A percentile compares a stretch with the other conserved stretches of the same genome.
These are phyloP conservation scores for Cnemophilus loriae DNA, from an alignment of 2,113 vertebrate species.

Conservation along the genomic window DNA sequence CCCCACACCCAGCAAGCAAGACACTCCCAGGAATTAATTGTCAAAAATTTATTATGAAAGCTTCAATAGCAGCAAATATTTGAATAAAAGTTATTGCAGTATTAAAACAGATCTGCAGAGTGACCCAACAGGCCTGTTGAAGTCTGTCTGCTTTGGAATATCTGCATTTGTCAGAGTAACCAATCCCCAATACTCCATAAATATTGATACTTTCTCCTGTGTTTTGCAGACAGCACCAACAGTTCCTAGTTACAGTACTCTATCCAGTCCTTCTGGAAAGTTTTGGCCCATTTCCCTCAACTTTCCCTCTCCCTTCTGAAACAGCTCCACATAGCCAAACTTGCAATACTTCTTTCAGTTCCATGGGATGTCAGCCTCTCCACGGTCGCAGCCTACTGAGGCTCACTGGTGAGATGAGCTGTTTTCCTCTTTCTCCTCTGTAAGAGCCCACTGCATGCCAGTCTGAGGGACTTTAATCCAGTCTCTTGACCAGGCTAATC, in stretches of 20 bases:
- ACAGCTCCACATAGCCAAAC: conserved; percentile 50
- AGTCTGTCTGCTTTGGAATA: conserved; percentile 2
- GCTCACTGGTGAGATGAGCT: conserved; percentile 18
- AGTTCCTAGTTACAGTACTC: conserved; percentile 17
- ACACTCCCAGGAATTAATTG: conserved; percentile 43
- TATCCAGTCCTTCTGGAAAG: conserved; percentile 21
- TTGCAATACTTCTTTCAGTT: conserved; percentile 59
- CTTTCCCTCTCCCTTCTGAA: conserved; percentile 31
- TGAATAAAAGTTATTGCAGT: conserved; percentile 56
- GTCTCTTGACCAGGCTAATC: conserved; percentile 78
- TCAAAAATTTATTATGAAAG: conserved; percentile 74
- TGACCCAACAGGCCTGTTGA: conserved; percentile 18
- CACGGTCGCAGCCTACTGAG: conserved; percentile 14
- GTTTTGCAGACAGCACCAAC: conserved; percentile 11
- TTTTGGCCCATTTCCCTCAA: conserved; percentile 17
- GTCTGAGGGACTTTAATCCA: conserved; percentile 75
- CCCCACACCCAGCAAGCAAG: conserved; percentile 45
- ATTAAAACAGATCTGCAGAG: conserved; percentile 53
- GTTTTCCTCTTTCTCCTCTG: conserved; percentile 54
- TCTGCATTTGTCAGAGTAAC: background rate
- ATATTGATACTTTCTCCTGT: background rate
- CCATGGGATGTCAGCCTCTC: conserved; percentile 28
- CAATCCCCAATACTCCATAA: conserved; percentile 11
- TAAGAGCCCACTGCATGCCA: conserved; percentile 68
- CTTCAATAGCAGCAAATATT: conserved; percentile 59